Evolutionary conservation across 2,888 invertebrate species (phyloP), one percentile per base, ranked within the genome.

Genomic region (Hirtodrosophila trivittata): DNA sequence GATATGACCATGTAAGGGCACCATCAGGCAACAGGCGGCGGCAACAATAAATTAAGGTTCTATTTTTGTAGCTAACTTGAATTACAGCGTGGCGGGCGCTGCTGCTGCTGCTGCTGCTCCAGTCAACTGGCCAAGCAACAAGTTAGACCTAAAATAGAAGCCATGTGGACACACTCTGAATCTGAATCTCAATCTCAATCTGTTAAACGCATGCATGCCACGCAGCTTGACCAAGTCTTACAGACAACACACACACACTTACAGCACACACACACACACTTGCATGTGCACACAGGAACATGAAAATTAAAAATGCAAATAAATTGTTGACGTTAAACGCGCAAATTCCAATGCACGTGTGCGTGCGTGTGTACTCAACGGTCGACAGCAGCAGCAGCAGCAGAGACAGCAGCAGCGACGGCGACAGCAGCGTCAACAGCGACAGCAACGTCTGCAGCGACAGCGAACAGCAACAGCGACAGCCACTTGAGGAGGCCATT

Each of bases 301-400:
- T 82, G 78, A 82, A 87, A 87, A 82, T 82, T 82, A 87, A 82
- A 87, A 82, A 82, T 82, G 81, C 81, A 87, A 82, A 82, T 82
- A 87, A 87, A 82, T 85, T 85, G 82, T 87, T 77, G 85, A 82
- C 71, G 84, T 71, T 76, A 65, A 80, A 71, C 72, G 75, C 66
- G 69, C 85, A 77, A 77, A 82, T 87, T 85, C 87, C 81, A 77
- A 59, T 35, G 41, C 16, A 45, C 32, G 32, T 43, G 66, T 45
- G 42, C 18, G 28, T 50, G 49, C 6, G 14, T 32, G 41, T 41
- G 26, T 39, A 46, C 47, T 65, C 37, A 49, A 59, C 66, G 37
- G 28, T 63, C 39, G 33, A 38, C 57, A 45, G 52, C 62, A 59
- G 30, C 37, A 39, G 52, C 38, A 30, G 26, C 35, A 37, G 10